Conservation (phyloP, 2,113 vertebrate genomes). For the Plestiodon gilberti region DNA sequence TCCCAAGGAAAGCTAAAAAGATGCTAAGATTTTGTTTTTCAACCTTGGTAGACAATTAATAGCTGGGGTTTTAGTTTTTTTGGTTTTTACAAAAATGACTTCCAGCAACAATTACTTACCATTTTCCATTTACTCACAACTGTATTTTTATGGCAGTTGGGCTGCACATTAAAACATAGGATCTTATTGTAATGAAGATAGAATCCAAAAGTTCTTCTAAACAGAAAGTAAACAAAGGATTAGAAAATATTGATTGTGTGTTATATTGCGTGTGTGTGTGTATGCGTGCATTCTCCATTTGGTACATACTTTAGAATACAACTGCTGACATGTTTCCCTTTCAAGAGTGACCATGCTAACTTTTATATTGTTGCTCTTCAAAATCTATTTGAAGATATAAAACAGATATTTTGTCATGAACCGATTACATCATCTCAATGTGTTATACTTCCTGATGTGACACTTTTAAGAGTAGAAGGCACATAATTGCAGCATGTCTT, state of each 20-base stretch:
- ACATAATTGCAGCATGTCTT: neutral
- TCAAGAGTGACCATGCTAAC: neutral
- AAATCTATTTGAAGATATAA: neutral
- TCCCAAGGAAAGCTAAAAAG: conserved; percentile 28
- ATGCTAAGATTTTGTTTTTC: neutral
- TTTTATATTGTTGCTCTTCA: neutral
- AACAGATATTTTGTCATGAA: conserved; percentile 15
- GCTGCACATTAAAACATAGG: neutral
- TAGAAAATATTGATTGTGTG: neutral
- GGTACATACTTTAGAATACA: neutral
- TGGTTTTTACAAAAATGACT: neutral
- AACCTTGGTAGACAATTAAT: conserved; percentile 15
- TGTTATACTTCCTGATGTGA: conserved; percentile 18
- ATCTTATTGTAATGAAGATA: conserved; percentile 13
- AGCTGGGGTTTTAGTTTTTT: neutral
- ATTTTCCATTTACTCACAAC: neutral
- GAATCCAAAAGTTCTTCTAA: neutral
- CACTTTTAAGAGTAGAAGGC: neutral
- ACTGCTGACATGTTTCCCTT: conserved; percentile 11
- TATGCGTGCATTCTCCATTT: neutral
- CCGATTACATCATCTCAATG: neutral
- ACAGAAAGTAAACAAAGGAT: neutral
- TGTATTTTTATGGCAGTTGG: neutral
- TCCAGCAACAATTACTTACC: neutral
- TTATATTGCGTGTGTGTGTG: neutral